Base-by-base conservation (phyloP, 2,888 invertebrate species). In the Dione juno region DNA sequence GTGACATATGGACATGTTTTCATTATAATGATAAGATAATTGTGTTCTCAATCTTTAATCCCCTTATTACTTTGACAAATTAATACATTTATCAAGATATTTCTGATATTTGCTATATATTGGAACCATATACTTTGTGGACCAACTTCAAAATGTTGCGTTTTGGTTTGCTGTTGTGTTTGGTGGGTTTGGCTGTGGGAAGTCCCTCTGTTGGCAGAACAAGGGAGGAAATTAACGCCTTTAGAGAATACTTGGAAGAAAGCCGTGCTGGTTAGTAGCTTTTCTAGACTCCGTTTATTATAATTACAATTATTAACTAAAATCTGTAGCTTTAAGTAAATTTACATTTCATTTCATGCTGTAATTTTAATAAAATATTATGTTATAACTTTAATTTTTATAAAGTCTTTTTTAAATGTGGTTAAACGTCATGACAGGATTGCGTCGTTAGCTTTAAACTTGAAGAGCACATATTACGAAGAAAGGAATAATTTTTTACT, bases 171-270 rank as follows among this genome's bases (percentile, higher is more conserved):
- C 67, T 81, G 1, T 61, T 84, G 19, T 78, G 81, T 37, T 45
- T 85, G 8, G 28, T 86, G 8, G 84, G 81, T 9, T 63, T 83
- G 71, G 84, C 78, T 16, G 66, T 76, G 3, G 82, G 84, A 52
- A 81, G 81, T 6, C 90, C 90, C 0, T 79, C 88, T 0, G 74
- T 86, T 1, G 76, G 81, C 13, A 84, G 84, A 77, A 81, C 77
- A 14, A 81, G 85, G 74, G 82, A 86, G 41, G 84, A 89, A 72
- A 86, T 91, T 28, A 82, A 89, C 72, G 82, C 81, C 0, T 91
- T 89, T 74, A 84, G 82, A 66, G 78, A 81, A 45, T 90, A 82
- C 80, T 76, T 91, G 80, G 88, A 89, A 63, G 82, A 69, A 19
- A 76, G 74, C 61, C 73, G 75, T 7, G 72, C 68, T 58, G 78